phyloP scores from a whole-genome alignment of 2,888 invertebrate species.

The Drosophila histrio region DNA sequence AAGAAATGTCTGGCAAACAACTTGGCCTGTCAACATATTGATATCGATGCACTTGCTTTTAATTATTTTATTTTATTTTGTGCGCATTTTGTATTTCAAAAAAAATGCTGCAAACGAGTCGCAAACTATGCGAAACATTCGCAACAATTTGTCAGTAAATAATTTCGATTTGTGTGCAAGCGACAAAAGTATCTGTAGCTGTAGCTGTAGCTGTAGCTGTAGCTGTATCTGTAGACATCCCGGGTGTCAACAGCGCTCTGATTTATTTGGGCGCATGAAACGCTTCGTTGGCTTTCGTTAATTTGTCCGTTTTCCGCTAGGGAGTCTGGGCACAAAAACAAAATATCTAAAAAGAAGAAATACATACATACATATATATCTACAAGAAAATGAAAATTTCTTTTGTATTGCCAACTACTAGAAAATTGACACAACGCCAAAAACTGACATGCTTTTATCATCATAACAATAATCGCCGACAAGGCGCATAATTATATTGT shows the following conservation, averaged over 20 bases:
- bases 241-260: conserved; percentile 83
- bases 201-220: conserved; percentile 13
- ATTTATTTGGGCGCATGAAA: conserved; percentile 84
- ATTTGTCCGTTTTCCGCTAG: conserved; percentile 81
- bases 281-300: conserved; percentile 83
- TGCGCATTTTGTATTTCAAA: conserved; percentile 63
- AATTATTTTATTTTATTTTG: conserved; percentile 58
- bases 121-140: conserved; percentile 79
- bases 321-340: conserved; percentile 33
- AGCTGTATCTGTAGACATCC: conserved; percentile 56
- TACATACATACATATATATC: background rate
- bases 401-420: conserved; percentile 35
- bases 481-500: conserved; percentile 77
- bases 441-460: conserved; percentile 61
- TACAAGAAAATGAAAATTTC: conserved; percentile 15
- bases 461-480: conserved; percentile 62
- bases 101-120: conserved; percentile 52
- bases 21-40: conserved; percentile 28
- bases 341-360: too few species aligned
- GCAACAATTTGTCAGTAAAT: conserved; percentile 84
- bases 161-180: conserved; percentile 68
- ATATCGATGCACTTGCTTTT: conserved; percentile 42
- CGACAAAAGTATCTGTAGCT: conserved; percentile 22
- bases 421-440: conserved; percentile 46
- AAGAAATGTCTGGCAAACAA: conserved; percentile 20